Evolutionary conservation across 92 coral and sea anemone species (phyloP), one percentile per base, ranked within the genome.

Genomic region (Bergia sp.): DNA sequence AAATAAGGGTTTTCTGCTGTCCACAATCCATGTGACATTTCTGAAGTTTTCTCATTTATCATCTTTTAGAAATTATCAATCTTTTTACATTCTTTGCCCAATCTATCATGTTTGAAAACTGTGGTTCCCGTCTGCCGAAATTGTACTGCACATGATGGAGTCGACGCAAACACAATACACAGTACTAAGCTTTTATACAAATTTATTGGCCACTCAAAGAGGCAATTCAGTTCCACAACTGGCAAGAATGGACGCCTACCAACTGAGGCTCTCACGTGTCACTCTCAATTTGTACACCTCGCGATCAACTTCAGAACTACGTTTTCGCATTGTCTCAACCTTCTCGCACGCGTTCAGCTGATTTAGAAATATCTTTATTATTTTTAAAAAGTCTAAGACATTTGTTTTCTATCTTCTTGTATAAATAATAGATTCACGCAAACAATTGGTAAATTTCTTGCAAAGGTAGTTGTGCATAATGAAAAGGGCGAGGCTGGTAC

Each of bases 201-300:
- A 82, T 82, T 82, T 82, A 82, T 66, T 82, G 77, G 86, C 86
- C 86, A 82, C 86, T 82, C 36, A 82, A 82, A 66, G 86, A 82
- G 86, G 86, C 76, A 82, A 82, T 82, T 82, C 86, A 39, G 86
- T 38, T 82, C 73, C 73, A 81, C 64, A 82, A 66, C 55, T 82
- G 76, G 75, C 44, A 39, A 6, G 47, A 69, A 67, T 41, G 41
- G 76, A 42, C 37, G 57, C 40, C 41, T 61, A 45, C 38, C 29
- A 29, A 29, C 29, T 29, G 8, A 66, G 69, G 57, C 57, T 16
- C 55, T 45, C 86, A 12, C 66, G 76, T 40, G 71, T 41, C 86
- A 47, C 21, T 79, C 65, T 18, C 69, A 61, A 61, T 61, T 61
- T 61, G 69, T 61, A 61, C 69, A 61, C 69, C 69, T 16, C 29